These are phyloP conservation scores for Andricus grossulariae DNA, from an alignment of 1,140 invertebrate genomes.

Conservation along the genomic window DNA sequence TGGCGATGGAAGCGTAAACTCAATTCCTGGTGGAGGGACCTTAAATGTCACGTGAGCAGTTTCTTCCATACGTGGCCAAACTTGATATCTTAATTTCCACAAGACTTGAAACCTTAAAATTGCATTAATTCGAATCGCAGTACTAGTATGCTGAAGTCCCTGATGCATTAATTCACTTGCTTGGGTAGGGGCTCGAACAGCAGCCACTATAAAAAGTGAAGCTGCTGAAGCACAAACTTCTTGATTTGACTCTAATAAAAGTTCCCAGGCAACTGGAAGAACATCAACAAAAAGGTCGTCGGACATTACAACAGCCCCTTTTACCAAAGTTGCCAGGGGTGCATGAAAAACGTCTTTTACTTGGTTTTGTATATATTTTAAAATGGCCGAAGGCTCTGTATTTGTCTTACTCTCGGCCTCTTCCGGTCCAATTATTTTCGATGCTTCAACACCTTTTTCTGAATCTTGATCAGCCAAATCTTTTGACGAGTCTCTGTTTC, in stretches of 20 bases:
- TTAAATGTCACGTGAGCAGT: conserved; percentile 96
- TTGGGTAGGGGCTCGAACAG: conserved; percentile 91
- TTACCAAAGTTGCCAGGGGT: conserved; percentile 91
- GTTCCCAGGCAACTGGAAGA: conserved; percentile 94
- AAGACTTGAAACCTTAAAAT: conserved; percentile 94
- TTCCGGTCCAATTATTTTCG: conserved; percentile 70
- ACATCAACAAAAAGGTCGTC: conserved; percentile 93
- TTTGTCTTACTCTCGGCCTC: conserved; percentile 74
- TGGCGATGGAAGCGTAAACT: conserved; percentile 98
- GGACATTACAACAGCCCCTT: conserved; percentile 92
- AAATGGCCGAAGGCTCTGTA: conserved; percentile 82
- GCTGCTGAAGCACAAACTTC: conserved; percentile 89
- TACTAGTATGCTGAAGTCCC: conserved; percentile 89
- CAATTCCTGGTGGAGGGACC: conserved; percentile 98
- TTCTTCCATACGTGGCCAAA: conserved; percentile 99
- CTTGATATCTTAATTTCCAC: conserved; percentile 98
- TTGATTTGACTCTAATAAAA: conserved; percentile 88
- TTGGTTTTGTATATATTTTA: conserved; percentile 92
- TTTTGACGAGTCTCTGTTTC: conserved; percentile 71
- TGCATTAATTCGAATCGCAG: conserved; percentile 85
- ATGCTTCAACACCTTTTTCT: conserved; percentile 70
- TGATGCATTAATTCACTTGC: conserved; percentile 92
- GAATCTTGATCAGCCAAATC: conserved; percentile 71
- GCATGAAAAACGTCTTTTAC: conserved; percentile 92
- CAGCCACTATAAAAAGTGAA: conserved; percentile 93